Evolutionary conservation across 1,140 invertebrate genomes (phyloP).

Genomic region (Drosophila seguyi): DNA sequence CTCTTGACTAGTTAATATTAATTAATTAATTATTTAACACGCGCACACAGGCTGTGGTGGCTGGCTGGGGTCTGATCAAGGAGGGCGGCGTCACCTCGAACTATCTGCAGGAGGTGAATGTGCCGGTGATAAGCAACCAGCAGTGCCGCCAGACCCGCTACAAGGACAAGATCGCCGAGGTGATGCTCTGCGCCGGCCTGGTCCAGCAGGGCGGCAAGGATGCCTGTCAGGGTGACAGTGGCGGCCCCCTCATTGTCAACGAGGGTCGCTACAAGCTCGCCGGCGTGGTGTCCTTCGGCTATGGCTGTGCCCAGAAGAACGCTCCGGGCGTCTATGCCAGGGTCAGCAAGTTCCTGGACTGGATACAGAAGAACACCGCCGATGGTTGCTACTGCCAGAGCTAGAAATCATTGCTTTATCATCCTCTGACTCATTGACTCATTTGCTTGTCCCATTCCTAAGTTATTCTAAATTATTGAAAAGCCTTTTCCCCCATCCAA

Average conservation of each 20-base stretch:
- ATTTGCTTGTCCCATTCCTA: slow-evolving; percentile 33
- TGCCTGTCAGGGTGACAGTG: slow-evolving; percentile 91
- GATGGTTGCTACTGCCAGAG: slow-evolving; percentile 76
- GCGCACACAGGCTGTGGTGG: slow-evolving; percentile 89
- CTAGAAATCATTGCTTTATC: slow-evolving; percentile 28
- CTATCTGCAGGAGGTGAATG: slow-evolving; percentile 91
- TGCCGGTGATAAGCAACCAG: slow-evolving; percentile 95
- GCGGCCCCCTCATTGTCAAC: slow-evolving; percentile 78
- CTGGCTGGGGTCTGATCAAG: slow-evolving; percentile 95
- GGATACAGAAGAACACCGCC: slow-evolving; percentile 86
- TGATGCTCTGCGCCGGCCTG: slow-evolving; percentile 96
- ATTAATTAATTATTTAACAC: background rate
- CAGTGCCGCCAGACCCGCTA: slow-evolving; percentile 93
- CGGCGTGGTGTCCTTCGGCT: slow-evolving; percentile 91
- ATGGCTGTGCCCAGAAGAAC: slow-evolving; percentile 90
- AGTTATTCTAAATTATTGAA: slow-evolving; percentile 79
- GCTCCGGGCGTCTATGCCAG: slow-evolving; percentile 92
- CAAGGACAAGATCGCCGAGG: slow-evolving; percentile 95
- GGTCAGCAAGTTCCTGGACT: slow-evolving; percentile 89
- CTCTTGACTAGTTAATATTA: background rate
- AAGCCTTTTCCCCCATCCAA: slow-evolving; percentile 31
- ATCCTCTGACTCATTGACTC: background rate
- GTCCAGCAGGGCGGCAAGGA: slow-evolving; percentile 95
- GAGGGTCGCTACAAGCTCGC: slow-evolving; percentile 85
- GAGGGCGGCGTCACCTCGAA: slow-evolving; percentile 94